Percentiles rank a stretch among this genome's conserved stretches.
phyloP scores from a whole-genome alignment of 2,113 vertebrate species.

The Tychaedon coryphoeus region DNA sequence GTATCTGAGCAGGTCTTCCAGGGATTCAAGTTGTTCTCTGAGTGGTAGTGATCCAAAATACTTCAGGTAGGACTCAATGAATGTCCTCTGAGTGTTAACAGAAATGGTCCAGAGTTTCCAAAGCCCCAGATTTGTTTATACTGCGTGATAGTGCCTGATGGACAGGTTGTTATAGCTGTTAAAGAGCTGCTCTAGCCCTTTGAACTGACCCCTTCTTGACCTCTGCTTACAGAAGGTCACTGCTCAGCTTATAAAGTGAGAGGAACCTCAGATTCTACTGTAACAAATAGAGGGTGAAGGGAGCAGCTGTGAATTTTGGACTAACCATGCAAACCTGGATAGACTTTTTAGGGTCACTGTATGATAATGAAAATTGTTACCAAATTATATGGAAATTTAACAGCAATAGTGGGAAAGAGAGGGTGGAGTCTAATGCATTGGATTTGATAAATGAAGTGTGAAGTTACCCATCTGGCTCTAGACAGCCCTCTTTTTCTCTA shows the following conservation, averaged over 20 bases:
- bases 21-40: conserved; percentile 53
- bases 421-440: conserved; percentile 81
- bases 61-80: conserved; percentile 58
- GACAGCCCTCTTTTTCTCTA: conserved; percentile 69
- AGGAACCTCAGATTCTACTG: conserved; percentile 74
- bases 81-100: conserved; percentile 75
- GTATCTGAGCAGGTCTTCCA: conserved; percentile 56
- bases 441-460: conserved; percentile 99
- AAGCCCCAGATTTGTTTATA: conserved; percentile 76
- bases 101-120: conserved; percentile 74
- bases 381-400: conserved; percentile 98
- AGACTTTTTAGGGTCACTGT: conserved; percentile 92
- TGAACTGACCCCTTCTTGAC: conserved; percentile 81
- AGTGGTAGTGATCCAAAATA: conserved; percentile 55
- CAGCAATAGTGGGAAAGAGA: conserved; percentile 85
- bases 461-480: conserved; percentile 97
- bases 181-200: conserved; percentile 74
- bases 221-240: conserved; percentile 75
- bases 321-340: conserved; percentile 79
- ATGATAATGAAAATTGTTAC: conserved; percentile 99
- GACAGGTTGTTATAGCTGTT: conserved; percentile 82
- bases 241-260: conserved; percentile 71
- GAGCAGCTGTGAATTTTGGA: conserved; percentile 88
- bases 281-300: conserved; percentile 77
- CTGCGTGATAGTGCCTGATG: conserved; percentile 68